A percentile compares a stretch with the other conserved stretches of the same genome.
Evolutionary conservation across 2,888 invertebrate species (phyloP).

Genomic region (Plebejus melissa): DNA sequence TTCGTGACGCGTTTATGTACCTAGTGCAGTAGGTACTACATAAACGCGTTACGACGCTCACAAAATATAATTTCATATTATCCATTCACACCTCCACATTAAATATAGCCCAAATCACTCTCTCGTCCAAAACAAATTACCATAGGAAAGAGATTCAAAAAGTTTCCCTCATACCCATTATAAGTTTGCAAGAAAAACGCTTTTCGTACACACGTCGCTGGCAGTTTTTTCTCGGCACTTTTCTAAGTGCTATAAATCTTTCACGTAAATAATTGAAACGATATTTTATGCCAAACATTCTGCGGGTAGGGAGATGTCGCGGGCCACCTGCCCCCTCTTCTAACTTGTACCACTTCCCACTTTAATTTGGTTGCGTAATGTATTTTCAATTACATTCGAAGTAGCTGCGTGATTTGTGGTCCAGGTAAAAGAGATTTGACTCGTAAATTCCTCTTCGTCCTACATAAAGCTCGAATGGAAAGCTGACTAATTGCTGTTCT

Average conservation of each 20-base stretch:
- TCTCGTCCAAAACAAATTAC: slow-evolving; percentile 76
- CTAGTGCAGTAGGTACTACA: background rate
- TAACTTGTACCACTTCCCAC: slow-evolving; percentile 77
- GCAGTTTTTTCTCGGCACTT: slow-evolving; percentile 76
- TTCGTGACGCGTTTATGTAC: background rate
- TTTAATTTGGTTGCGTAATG: slow-evolving; percentile 80
- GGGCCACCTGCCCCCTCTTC: slow-evolving; percentile 67
- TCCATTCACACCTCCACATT: slow-evolving; percentile 18
- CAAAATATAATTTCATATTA: background rate
- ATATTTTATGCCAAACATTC: slow-evolving; percentile 80
- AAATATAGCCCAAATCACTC: slow-evolving; percentile 38
- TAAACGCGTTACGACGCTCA: background rate
- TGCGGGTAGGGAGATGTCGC: slow-evolving; percentile 69
- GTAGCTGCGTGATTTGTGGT: slow-evolving; percentile 74
- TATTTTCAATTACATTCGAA: slow-evolving; percentile 78
- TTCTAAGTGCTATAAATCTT: slow-evolving; percentile 78
- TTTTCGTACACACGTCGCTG: slow-evolving; percentile 77
- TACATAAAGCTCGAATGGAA: slow-evolving; percentile 57
- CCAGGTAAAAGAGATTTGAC: slow-evolving; percentile 65
- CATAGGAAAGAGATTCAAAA: slow-evolving; percentile 77
- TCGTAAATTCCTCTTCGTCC: slow-evolving; percentile 55
- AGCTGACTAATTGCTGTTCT: slow-evolving; percentile 14
- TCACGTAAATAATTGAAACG: slow-evolving; percentile 80
- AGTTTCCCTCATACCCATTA: slow-evolving; percentile 76
- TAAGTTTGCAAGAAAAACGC: slow-evolving; percentile 79